These are phyloP conservation scores for Cryptomyrus ogoouensis DNA, from an alignment of 2,113 vertebrate genomes.

Conservation along the genomic window DNA sequence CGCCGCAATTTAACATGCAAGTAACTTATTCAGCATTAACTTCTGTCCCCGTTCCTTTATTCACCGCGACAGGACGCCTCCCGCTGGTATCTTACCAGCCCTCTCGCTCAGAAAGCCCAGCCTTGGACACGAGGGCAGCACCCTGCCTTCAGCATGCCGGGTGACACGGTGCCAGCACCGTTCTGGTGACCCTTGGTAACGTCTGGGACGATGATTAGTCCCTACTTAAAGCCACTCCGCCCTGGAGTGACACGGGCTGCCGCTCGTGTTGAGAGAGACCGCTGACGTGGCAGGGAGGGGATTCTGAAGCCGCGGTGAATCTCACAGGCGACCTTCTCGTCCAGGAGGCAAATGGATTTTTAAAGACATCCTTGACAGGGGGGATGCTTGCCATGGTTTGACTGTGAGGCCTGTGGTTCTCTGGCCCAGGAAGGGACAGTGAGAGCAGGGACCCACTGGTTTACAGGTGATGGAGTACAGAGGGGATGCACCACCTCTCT, in stretches of 20 bases:
- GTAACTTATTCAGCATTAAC: constrained; percentile 22
- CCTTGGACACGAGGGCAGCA: neutral
- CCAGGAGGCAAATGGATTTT: constrained; percentile 63
- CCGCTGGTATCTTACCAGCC: neutral
- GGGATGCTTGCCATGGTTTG: constrained; percentile 57
- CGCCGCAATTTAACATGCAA: constrained; percentile 60
- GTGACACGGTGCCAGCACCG: neutral
- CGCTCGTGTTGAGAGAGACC: constrained; percentile 50
- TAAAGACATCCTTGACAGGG: constrained; percentile 67
- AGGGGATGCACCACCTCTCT: constrained; percentile 59
- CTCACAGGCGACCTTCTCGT: constrained; percentile 64
- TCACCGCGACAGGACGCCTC: neutral
- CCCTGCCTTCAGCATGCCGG: neutral
- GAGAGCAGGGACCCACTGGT: constrained; percentile 42
- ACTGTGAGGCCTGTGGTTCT: constrained; percentile 51
- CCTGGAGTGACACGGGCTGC: constrained; percentile 32
- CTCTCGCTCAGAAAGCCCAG: neutral
- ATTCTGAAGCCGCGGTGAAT: constrained; percentile 57
- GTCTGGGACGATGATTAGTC: constrained; percentile 46
- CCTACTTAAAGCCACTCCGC: constrained; percentile 57
- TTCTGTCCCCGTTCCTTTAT: constrained; percentile 17
- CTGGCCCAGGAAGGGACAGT: constrained; percentile 22
- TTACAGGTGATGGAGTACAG: constrained; percentile 57
- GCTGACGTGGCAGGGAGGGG: constrained; percentile 54
- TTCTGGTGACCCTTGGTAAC: neutral